Conservation (phyloP, 2,888 invertebrate genomes). For the Trachelus tabidus region DNA sequence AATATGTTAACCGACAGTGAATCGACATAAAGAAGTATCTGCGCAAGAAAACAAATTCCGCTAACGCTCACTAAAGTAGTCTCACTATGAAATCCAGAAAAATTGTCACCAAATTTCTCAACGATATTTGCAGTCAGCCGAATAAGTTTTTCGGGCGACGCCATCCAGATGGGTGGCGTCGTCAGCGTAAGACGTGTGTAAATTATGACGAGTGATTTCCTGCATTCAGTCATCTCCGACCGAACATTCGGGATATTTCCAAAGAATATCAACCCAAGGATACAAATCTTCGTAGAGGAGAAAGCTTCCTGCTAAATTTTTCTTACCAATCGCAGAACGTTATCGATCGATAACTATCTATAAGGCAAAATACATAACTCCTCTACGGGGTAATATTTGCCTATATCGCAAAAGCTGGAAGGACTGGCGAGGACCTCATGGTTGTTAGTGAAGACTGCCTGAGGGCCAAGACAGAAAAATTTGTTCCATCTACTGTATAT, state of each 20-base stretch:
- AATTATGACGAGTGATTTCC: constrained; percentile 31
- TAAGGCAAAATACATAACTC: background rate
- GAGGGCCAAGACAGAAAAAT: background rate
- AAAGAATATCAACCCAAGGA: constrained; percentile 9
- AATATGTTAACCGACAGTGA: too few species aligned
- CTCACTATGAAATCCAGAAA: background rate
- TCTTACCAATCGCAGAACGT: background rate
- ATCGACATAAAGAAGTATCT: too few species aligned
- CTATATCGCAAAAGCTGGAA: background rate
- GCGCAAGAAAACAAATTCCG: too few species aligned
- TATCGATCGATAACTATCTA: background rate
- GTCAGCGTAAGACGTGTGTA: constrained; percentile 18
- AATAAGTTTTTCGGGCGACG: constrained; percentile 41
- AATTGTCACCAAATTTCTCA: constrained; percentile 42
- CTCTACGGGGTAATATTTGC: background rate
- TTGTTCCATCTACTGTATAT: background rate
- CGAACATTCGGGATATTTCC: constrained; percentile 5
- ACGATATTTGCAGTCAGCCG: constrained; percentile 27
- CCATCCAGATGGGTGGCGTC: constrained; percentile 20
- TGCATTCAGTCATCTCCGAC: constrained; percentile 30
- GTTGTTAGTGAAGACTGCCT: background rate
- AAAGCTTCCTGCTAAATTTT: background rate
- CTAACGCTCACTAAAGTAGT: background rate
- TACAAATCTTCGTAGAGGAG: background rate
- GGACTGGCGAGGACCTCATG: background rate